These are phyloP conservation scores for Ammodramus savannarum DNA, from an alignment of 2,113 vertebrate genomes.

Conservation along the genomic window DNA sequence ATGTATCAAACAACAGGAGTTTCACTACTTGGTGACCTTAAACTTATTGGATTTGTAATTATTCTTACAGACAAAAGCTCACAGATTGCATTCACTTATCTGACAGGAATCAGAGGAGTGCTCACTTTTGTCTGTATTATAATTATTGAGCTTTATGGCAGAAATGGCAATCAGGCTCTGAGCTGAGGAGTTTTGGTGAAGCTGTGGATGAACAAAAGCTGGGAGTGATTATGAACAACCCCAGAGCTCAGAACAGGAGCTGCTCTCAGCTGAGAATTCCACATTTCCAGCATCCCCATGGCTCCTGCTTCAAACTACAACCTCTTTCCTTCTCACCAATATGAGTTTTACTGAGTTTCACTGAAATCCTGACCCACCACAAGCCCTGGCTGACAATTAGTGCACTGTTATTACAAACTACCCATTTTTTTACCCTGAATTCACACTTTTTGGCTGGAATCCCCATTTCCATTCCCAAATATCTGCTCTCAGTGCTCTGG, in stretches of 20 bases:
- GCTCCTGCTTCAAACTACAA: neutral
- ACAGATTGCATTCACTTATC: neutral
- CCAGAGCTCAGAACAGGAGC: neutral
- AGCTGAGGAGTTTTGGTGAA: neutral
- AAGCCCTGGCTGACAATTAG: neutral
- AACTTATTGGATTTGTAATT: neutral
- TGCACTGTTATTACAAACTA: neutral
- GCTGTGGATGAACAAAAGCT: neutral
- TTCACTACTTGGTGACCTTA: neutral
- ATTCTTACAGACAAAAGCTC: neutral
- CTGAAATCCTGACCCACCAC: neutral
- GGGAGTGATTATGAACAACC: neutral
- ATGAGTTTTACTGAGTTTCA: neutral
- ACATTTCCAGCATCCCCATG: rapidly evolving
- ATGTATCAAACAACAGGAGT: neutral
- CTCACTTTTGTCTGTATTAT: too few species aligned
- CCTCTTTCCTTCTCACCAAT: neutral
- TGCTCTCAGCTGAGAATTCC: neutral
- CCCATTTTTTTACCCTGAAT: neutral
- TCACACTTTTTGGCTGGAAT: neutral
- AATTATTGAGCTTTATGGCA: neutral
- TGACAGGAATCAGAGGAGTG: neutral
- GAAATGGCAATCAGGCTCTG: neutral
- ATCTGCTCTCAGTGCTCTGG: neutral
- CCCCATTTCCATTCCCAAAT: neutral